Conservation (phyloP, 2,888 invertebrate genomes). For the Amblyteles armatorius region DNA sequence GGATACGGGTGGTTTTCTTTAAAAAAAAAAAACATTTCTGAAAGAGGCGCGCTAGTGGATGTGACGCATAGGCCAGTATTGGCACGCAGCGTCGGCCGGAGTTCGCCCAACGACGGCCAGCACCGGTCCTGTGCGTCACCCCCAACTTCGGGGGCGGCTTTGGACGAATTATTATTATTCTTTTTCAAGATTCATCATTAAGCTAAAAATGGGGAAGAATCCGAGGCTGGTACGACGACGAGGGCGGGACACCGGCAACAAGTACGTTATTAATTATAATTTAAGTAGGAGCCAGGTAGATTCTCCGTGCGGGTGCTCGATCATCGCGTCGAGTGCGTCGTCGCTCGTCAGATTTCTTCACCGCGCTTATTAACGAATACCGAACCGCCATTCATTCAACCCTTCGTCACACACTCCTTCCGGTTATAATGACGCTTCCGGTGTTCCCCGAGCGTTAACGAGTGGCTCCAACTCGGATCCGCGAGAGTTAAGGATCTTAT, state of each 20-base stretch:
- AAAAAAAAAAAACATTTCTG: neutral
- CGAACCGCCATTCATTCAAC: neutral
- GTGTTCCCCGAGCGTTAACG: conserved; percentile 11
- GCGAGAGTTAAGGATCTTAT: neutral
- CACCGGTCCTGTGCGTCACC: too few species aligned
- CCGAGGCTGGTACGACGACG: neutral
- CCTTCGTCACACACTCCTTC: neutral
- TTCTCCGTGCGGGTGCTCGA: neutral
- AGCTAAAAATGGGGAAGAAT: neutral
- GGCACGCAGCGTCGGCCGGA: too few species aligned
- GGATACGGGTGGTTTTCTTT: neutral
- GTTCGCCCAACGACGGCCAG: too few species aligned
- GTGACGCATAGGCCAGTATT: too few species aligned
- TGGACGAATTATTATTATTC: neutral
- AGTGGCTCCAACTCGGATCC: conserved; percentile 19
- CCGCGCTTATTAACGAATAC: neutral
- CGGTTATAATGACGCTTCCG: conserved; percentile 10
- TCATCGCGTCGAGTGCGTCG: conserved; percentile 1
- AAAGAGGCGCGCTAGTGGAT: neutral
- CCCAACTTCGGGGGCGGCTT: neutral
- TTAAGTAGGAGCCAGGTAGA: neutral
- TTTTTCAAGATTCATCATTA: neutral
- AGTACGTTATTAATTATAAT: conserved; percentile 10
- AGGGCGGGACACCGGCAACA: neutral
- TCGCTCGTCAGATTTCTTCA: neutral